phyloP scores from a whole-genome alignment of 2,888 invertebrate genomes.

The Catocala nupta region DNA sequence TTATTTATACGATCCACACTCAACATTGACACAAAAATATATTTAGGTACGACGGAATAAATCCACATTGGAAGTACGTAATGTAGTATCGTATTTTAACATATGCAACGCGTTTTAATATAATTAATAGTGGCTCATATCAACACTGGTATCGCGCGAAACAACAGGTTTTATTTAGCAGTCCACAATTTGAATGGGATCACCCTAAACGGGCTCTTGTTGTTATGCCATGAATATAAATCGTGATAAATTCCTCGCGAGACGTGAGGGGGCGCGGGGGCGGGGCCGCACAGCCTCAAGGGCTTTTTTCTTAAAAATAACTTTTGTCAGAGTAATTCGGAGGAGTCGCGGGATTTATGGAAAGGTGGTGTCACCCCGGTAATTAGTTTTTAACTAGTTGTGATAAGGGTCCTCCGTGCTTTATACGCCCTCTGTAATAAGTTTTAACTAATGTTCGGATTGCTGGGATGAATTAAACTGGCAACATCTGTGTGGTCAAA shows the following conservation, averaged over 20 bases:
- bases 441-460: slow-evolving; percentile 70
- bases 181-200: slow-evolving; percentile 79
- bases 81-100: slow-evolving; percentile 23
- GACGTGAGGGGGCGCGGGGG: slow-evolving; percentile 60
- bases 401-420: slow-evolving; percentile 84
- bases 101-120: slow-evolving; percentile 23
- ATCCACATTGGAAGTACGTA: slow-evolving; percentile 16
- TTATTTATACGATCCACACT: slow-evolving; percentile 51
- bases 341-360: slow-evolving; percentile 83
- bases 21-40: slow-evolving; percentile 42
- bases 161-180: slow-evolving; percentile 75
- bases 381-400: slow-evolving; percentile 88
- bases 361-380: slow-evolving; percentile 87
- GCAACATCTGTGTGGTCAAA: slow-evolving; percentile 55
- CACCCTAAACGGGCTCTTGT: slow-evolving; percentile 84
- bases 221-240: slow-evolving; percentile 88
- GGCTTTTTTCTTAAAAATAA: slow-evolving; percentile 88
- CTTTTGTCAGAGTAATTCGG: slow-evolving; percentile 87
- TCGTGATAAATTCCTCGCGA: slow-evolving; percentile 88
- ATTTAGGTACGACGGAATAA: slow-evolving; percentile 29
- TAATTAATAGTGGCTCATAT: slow-evolving; percentile 37
- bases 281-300: slow-evolving; percentile 75
- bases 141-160: slow-evolving; percentile 44
- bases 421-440: slow-evolving; percentile 79
- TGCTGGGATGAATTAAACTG: slow-evolving; percentile 59